Conservation (phyloP, 2,797 vertebrate species). For the Perodicticus potto region DNA sequence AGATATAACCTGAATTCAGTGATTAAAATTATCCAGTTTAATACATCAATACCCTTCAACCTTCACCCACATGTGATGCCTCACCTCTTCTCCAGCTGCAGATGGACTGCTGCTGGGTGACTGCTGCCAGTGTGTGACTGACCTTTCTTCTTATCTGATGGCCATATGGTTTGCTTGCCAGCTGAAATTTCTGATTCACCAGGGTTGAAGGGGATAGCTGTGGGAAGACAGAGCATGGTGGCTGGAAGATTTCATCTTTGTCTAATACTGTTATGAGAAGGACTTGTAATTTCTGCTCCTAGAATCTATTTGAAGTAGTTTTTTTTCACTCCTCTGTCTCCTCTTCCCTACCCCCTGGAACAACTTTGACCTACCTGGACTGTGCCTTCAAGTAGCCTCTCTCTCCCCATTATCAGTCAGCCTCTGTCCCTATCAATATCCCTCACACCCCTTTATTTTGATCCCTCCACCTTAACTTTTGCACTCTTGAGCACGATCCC, state of each 20-base stretch:
- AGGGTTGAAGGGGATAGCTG: not conserved
- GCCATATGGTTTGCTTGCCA: not conserved
- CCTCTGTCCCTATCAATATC: not conserved
- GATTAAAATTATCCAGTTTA: not conserved
- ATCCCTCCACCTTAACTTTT: not conserved
- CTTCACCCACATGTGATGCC: too few relatives aligned
- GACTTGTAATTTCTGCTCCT: not conserved
- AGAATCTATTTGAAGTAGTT: not conserved
- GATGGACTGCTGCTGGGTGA: not conserved
- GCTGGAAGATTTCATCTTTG: not conserved
- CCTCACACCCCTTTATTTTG: not conserved
- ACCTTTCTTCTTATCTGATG: not conserved
- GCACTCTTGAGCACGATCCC: not conserved
- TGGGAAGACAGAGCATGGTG: not conserved
- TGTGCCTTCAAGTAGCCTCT: not conserved
- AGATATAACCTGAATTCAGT: not conserved
- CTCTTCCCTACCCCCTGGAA: not conserved
- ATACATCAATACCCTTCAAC: not conserved
- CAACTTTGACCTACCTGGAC: not conserved
- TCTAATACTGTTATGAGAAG: not conserved
- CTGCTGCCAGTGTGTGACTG: too few relatives aligned
- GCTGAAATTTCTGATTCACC: not conserved
- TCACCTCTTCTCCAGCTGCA: not conserved
- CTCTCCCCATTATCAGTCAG: not conserved
- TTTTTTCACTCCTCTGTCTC: not conserved